Base-by-base conservation (phyloP, 2,113 vertebrate species). In the Thinocorus orbignyianus region DNA sequence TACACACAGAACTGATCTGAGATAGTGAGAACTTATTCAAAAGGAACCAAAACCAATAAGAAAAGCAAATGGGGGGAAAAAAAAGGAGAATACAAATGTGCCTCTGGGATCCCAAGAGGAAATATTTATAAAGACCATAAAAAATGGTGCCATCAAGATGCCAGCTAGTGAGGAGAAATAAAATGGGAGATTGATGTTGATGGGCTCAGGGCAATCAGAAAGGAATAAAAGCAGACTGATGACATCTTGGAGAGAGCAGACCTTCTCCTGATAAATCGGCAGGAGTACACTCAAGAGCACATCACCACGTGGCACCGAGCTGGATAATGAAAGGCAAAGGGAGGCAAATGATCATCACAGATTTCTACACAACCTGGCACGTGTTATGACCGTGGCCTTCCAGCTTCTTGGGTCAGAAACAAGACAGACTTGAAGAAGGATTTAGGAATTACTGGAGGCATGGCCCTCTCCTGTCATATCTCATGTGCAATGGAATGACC, bases 401-500 rank as follows among this genome's bases (percentile, higher is more conserved):
- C 66, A 83, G 70, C 61, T 66, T 69, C 86, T 42, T 81, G 37
- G 5, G 0, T 71, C 22, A 23, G 64, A 68, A 92, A 31, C 10
- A 25, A 51, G 64, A 37, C 1, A 51, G 54, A 11, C 23, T 25
- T 39, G n/a, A 31, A 70, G 35, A 7, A 24, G 22, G 39, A 71
- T 44, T 39, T 28, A 25, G 69, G 49, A 41, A 48, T 35, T 48
- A 18, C 16, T 15, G 17, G 19, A 79, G 61, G 66, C 19, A 10
- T 1, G 1, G 30, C 8, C 14, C 41, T 77, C 28, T 61, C 49
- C 37, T 82, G 1, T 20, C 31, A 7, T 0, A 10, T 12, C 51
- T 81, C 64, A 17, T 6, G 8, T 12, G 51, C 81, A 28, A 13
- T 3, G 20, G 58, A 85, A 48, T 51, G 16, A 81, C 51, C 41